Base-by-base conservation (phyloP, 2,888 invertebrate species). In the Trissonchulus sp. region DNA sequence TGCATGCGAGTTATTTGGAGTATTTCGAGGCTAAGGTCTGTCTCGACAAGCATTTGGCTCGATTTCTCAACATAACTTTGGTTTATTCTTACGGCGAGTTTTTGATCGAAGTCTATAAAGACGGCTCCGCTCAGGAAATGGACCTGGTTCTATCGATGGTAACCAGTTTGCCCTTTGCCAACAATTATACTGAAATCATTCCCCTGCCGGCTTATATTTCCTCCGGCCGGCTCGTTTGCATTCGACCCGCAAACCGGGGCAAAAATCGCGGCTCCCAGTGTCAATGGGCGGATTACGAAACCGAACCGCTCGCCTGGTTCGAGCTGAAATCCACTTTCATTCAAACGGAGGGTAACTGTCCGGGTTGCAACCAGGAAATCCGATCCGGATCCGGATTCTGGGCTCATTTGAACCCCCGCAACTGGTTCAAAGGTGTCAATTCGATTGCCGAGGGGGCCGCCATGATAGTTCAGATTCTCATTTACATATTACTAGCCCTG, bases 241-340 rank as follows among this genome's bases (percentile, higher is more conserved):
- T 69, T 35, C 71, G 37, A n/a, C 71, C 71, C 33, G n/a, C 37
- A 8, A n/a, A n/a, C n/a, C 71, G 71, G n/a, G 71, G 33, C 34
- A 69, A 69, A 36, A n/a, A n/a, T n/a, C 48, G 8, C 8, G 48
- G 48, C 23, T 23, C 8, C 48, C 71, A 36, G 34, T 69, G 71
- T n/a, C 34, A 36, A 69, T 31, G 34, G 37, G 71, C 71, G 3
- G 37, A 36, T 15, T 69, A 35, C 36, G 31, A 69, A n/a, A 37
- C 23, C n/a, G 71, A 23, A 3, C 71, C 71, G n/a, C 33, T 69
- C 3, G n/a, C n/a, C n/a, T 35, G 35, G 33, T 69, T 69, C 37
- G 35, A 23, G 15, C 71, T 69, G 34, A 37, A n/a, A 33, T n/a
- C 35, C 8, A 69, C 35, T 15, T 69, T 69, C 71, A 69, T 69